Evolutionary conservation across 2,888 invertebrate genomes (phyloP).

Genomic region (Sphaeridia pumilis): DNA sequence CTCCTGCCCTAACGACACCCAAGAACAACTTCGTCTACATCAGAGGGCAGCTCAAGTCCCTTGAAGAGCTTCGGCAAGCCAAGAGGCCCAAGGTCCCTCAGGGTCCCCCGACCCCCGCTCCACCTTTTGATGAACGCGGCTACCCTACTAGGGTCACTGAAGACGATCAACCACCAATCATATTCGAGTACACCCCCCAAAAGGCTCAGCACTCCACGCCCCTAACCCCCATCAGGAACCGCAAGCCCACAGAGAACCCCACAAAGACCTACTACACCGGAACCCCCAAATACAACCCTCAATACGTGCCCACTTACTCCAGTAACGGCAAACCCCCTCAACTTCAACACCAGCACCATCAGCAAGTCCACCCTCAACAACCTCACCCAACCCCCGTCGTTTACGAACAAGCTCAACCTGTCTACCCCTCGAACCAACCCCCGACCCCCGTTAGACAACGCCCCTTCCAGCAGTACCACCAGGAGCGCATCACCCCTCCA

Average conservation of each 20-base stretch:
- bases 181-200: conserved; percentile 1
- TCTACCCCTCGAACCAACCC: neutral
- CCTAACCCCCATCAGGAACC: neutral
- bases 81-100: conserved; percentile 20
- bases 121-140: conserved; percentile 32
- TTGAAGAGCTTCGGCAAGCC: conserved; percentile 29
- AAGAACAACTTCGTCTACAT: conserved; percentile 33
- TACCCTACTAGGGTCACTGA: conserved; percentile 32
- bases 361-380: neutral
- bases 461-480: neutral
- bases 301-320: conserved; percentile 21
- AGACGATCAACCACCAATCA: conserved; percentile 13
- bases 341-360: neutral
- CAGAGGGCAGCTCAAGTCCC: conserved; percentile 33
- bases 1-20: conserved; percentile 22
- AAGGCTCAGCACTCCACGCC: too few species aligned
- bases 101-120: conserved; percentile 27
- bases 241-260: conserved; percentile 25
- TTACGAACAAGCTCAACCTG: neutral
- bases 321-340: neutral
- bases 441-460: neutral
- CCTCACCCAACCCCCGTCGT: neutral
- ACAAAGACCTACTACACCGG: conserved; percentile 29
- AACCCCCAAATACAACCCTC: conserved; percentile 31
- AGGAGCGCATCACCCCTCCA: too few species aligned